A percentile compares a stretch with the other conserved stretches of the same genome.
Conservation (phyloP, 2,113 vertebrate species). For the Leptocoma aspasia region DNA sequence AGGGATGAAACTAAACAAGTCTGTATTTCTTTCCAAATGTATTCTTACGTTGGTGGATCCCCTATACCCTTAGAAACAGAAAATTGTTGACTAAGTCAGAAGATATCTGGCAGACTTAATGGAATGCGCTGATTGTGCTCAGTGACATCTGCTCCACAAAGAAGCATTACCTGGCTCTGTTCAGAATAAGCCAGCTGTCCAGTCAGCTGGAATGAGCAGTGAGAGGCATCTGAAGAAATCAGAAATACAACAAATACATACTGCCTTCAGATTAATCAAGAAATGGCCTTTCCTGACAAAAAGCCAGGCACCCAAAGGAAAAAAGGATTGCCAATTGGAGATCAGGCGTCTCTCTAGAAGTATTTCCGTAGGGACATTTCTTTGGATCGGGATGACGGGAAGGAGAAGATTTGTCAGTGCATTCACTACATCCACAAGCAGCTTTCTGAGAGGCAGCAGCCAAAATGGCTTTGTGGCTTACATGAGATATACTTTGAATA, state of each 20-base stretch:
- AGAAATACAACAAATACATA: background rate
- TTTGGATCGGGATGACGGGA: background rate
- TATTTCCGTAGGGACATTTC: background rate
- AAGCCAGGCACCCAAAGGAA: background rate
- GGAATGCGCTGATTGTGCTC: background rate
- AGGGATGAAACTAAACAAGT: background rate
- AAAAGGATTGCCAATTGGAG: background rate
- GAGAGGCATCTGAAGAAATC: slow-evolving; percentile 1
- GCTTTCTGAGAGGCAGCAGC: background rate
- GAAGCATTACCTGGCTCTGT: background rate
- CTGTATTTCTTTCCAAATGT: background rate
- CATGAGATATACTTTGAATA: background rate
- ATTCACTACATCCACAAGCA: background rate
- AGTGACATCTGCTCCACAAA: background rate
- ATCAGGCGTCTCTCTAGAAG: background rate
- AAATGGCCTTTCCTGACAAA: background rate
- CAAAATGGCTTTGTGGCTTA: slow-evolving; percentile 19
- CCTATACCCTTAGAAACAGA: background rate
- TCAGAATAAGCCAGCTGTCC: background rate
- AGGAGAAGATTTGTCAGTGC: background rate
- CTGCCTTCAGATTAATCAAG: background rate
- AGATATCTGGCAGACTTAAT: background rate
- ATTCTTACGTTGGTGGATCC: background rate
- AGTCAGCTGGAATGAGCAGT: slow-evolving; percentile 2
- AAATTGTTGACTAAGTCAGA: background rate